These are phyloP conservation scores for Garrulus glandarius DNA, from an alignment of 2,797 vertebrate genomes.

Conservation along the genomic window DNA sequence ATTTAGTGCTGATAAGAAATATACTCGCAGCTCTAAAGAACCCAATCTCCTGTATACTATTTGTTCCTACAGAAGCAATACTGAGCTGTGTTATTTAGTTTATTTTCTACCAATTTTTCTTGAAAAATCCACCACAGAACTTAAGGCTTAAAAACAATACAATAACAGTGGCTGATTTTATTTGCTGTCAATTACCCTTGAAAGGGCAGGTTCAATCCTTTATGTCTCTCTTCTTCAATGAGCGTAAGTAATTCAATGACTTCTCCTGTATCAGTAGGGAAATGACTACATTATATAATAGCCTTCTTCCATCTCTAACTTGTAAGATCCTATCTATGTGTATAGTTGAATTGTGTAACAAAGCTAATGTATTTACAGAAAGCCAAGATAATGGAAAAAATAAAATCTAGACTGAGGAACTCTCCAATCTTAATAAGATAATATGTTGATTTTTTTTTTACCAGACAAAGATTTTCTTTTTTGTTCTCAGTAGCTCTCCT, in stretches of 20 bases:
- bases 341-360: background rate
- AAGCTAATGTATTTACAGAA: constrained; percentile 3
- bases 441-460: background rate
- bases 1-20: background rate
- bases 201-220: background rate
- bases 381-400: constrained; percentile 11
- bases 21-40: background rate
- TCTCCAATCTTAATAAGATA: background rate
- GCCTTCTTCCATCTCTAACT: background rate
- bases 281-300: constrained; percentile 16
- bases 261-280: background rate
- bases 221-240: background rate
- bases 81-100: background rate
- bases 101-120: background rate
- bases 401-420: background rate
- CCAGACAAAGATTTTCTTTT: background rate
- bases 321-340: background rate
- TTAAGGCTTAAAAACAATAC: background rate
- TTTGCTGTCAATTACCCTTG: background rate
- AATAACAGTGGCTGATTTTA: background rate
- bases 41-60: background rate
- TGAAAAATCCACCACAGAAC: background rate
- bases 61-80: background rate
- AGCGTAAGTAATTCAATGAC: constrained; percentile 11
- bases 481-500: background rate